Evolutionary conservation across 2,113 vertebrate species (phyloP).

Genomic region (Apodemus sylvaticus): DNA sequence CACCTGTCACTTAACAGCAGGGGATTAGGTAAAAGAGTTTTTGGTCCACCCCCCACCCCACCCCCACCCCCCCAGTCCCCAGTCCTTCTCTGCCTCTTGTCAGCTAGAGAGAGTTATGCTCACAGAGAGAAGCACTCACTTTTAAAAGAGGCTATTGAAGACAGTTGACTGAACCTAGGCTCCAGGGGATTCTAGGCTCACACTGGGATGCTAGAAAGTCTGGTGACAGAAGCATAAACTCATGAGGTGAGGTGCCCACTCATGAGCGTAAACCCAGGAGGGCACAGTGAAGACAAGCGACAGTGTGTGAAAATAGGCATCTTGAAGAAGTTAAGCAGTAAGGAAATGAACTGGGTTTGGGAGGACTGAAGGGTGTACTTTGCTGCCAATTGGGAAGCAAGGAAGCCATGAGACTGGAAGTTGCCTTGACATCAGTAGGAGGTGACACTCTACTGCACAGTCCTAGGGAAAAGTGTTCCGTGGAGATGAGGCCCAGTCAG

Average conservation of each 20-base stretch:
- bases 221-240: not conserved
- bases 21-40: too few species aligned
- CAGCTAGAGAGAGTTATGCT: too few species aligned
- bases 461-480: not conserved
- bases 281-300: rapidly evolving
- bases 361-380: rapidly evolving
- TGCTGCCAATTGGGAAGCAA: not conserved
- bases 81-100: too few species aligned
- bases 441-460: not conserved
- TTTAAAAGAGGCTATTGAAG: not conserved
- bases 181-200: not conserved
- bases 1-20: too few species aligned
- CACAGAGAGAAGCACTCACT: too few species aligned
- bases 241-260: too few species aligned
- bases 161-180: not conserved
- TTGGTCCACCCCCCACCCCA: too few species aligned
- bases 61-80: too few species aligned
- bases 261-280: not conserved
- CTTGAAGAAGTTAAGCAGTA: not conserved
- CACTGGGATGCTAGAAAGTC: not conserved
- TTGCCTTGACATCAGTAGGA: not conserved
- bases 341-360: not conserved
- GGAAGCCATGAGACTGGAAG: not conserved
- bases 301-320: not conserved
- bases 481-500: not conserved